Evolutionary conservation across 2,113 vertebrate species (phyloP), one percentile per base, ranked within the genome.

Genomic region (Ursus arctos): DNA sequence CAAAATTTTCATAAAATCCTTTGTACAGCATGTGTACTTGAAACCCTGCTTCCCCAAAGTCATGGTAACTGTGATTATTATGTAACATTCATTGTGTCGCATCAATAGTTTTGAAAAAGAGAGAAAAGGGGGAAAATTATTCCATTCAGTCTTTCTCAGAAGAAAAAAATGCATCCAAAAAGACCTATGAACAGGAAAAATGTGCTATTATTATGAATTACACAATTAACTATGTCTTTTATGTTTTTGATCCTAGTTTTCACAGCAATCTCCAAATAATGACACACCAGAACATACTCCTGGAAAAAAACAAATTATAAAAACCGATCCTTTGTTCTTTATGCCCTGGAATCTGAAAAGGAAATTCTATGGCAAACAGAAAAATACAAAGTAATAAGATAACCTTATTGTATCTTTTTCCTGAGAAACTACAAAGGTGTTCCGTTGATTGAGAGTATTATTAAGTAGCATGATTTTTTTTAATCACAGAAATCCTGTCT

Each of bases 351-450:
- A 83, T 55, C 92, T 88, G 21, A 63, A 92, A 97, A 53, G 43
- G 13, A 96, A 98, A 91, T 90, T 96, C 74, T 96, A 15, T 59
- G 43, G 55, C 51, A 71, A 98, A 91, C 80, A 96, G 88, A 80
- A 89, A 1, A 85, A 0, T 1, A 90, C 49, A 61, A 85, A 87
- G 31, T 72, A 76, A 94, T 59, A 97, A 55, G 93, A 61, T 47
- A 87, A 93, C 31, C 59, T 91, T 63, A 85, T 86, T 28, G 83
- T 69, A 59, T 86, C 55, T 95, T 97, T 82, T 71, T 55, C 69
- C 19, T 7, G 21, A 0, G 0, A 96, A 91, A 92, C 8, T 49
- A 92, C 40, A 92, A 76, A 93, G n/a, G 18, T 89, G 67, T 22
- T 79, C 67, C 36, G 22, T 67, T 85, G 61, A 94, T 92, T 36